Base-by-base conservation (phyloP, 2,888 invertebrate genomes). In the Caenorhabditis zanzibari region DNA sequence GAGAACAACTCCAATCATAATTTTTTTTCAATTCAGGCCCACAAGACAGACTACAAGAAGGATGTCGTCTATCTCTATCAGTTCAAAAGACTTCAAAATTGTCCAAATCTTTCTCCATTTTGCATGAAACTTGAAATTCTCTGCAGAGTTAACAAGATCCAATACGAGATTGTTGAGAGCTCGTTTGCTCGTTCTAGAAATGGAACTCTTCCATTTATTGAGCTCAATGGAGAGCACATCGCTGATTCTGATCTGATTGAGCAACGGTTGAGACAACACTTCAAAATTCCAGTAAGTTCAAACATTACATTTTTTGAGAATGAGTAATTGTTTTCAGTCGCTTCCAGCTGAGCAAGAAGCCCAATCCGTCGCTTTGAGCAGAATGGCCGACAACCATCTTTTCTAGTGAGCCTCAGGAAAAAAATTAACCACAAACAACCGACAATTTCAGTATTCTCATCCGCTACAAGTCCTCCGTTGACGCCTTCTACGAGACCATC, bases 41-140 rank as follows among this genome's bases (percentile, higher is more conserved):
- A 69, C 14, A 84, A 86, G 59, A 80, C 52, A 10, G 85, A 88
- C 28, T 88, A 72, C 59, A 86, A 88, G 47, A 81, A 87, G 49
- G 90, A 91, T 66, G 85, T 86, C 6, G 91, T 91, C n/a, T 91
- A 91, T 54, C 83, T 91, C 41, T 90, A 89, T 54, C 87, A 91
- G 54, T 91, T 91, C 76, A 86, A 87, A 14, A 82, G 89, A 14
- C 77, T 88, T n/a, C 85, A 86, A 5, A 81, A 87, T 28, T 80
- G 86, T 14, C 91, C 90, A 52, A 91, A 89, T 76, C 76, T 90
- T 26, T 91, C 91, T n/a, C 91, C 91, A 14, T 91, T 86, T 77
- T 91, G 91, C 66, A 75, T 91, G 75, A 91, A 91, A 66, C 52
- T 91, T 12, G 91, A 91, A 75, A 87, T 90, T 14, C 87, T 88